Conservation (phyloP, 2,113 vertebrate genomes). For the Albula glossodonta region DNA sequence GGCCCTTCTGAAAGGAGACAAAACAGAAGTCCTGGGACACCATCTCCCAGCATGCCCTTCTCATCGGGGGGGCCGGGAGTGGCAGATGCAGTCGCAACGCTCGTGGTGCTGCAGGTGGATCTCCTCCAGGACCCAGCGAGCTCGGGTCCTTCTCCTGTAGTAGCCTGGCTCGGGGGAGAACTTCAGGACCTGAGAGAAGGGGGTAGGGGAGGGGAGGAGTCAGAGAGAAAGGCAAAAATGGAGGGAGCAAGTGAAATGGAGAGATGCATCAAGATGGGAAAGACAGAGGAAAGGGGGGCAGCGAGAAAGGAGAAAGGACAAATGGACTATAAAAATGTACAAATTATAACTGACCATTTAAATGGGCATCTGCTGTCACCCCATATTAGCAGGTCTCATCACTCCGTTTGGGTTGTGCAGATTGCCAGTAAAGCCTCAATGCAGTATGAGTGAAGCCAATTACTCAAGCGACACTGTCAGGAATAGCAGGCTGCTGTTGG, state of each 20-base stretch:
- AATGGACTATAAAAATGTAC: conserved; percentile 10
- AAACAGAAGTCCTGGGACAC: background rate
- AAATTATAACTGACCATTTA: background rate
- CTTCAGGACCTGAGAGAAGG: conserved; percentile 81
- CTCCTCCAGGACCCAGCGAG: conserved; percentile 80
- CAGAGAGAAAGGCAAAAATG: background rate
- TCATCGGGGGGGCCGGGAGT: conserved; percentile 88
- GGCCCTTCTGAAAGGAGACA: background rate
- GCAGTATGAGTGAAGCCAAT: background rate
- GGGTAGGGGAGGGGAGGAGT: conserved; percentile 24
- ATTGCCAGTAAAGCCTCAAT: background rate
- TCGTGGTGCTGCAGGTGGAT: conserved; percentile 93
- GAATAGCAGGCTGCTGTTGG: background rate
- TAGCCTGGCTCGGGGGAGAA: conserved; percentile 77
- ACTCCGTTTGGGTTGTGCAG: no score
- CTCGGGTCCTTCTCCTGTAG: conserved; percentile 65
- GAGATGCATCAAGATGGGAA: conserved; percentile 21
- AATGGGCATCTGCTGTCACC: background rate
- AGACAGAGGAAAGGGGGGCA: background rate
- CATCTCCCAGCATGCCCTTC: conserved; percentile 4
- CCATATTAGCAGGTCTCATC: background rate
- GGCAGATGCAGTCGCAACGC: conserved; percentile 88
- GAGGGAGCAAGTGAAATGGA: conserved; percentile 18
- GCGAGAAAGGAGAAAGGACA: conserved; percentile 23
- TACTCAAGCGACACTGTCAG: background rate